phyloP scores from a whole-genome alignment of 92 coral and sea anemone genomes.

The Epizoanthus stellaris region DNA sequence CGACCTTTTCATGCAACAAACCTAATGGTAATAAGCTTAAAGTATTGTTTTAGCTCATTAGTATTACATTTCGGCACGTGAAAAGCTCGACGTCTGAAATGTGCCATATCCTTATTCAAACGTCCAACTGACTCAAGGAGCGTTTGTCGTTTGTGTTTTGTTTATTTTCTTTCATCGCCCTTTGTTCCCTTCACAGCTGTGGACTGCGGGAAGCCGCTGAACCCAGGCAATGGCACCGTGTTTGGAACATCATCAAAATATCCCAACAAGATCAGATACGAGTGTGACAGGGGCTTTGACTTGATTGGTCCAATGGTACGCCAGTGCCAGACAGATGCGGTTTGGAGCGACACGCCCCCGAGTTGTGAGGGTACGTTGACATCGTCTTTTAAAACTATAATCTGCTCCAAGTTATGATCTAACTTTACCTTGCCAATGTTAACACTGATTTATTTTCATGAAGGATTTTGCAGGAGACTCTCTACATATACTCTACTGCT shows the following conservation, averaged over 20 bases:
- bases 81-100: too few species aligned
- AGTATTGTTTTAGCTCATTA: too few species aligned
- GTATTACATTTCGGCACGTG: too few species aligned
- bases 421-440: too few species aligned
- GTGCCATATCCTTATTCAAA: too few species aligned
- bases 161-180: neutral
- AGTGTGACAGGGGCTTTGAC: conserved; percentile 76
- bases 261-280: conserved; percentile 61
- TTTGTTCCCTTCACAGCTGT: conserved; percentile 44
- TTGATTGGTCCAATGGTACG: conserved; percentile 66
- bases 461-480: too few species aligned
- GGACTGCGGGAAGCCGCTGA: conserved; percentile 68
- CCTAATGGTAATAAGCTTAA: too few species aligned
- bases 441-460: too few species aligned
- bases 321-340: conserved; percentile 69
- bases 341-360: conserved; percentile 71
- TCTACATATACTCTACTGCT: too few species aligned
- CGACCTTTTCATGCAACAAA: too few species aligned
- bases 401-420: too few species aligned
- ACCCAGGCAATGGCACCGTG: conserved; percentile 58
- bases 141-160: neutral
- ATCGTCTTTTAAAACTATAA: neutral
- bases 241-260: conserved; percentile 55
- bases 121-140: neutral
- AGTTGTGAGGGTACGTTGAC: conserved; percentile 57